Conservation (phyloP, 2,113 vertebrate species). For the Nerophis ophidion region DNA sequence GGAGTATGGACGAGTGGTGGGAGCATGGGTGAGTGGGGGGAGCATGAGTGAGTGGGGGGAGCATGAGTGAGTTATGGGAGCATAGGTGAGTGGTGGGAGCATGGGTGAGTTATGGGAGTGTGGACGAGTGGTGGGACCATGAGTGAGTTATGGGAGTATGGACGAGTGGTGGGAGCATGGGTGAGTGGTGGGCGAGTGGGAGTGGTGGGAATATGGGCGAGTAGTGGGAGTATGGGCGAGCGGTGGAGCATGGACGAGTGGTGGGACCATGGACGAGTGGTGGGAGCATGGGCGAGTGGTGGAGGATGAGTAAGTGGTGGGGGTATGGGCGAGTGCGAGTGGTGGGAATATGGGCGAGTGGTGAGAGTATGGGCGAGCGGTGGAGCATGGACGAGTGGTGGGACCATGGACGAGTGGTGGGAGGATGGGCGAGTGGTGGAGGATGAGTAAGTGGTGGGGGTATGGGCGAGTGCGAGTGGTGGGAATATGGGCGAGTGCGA, state of each 20-base stretch:
- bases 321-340: not conserved
- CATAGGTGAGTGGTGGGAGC: too few species aligned
- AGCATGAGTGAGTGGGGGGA: not conserved
- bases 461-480: too few species aligned
- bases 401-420: not conserved
- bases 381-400: not conserved
- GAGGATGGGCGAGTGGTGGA: not conserved
- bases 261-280: too few species aligned
- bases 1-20: too few species aligned
- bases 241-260: not conserved
- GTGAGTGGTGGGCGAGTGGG: too few species aligned
- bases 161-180: too few species aligned
- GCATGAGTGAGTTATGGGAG: too few species aligned
- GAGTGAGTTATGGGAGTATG: not conserved
- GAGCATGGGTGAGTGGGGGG: not conserved
- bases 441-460: not conserved
- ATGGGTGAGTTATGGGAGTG: too few species aligned
- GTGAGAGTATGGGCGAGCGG: not conserved
- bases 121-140: too few species aligned
- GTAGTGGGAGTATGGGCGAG: not conserved
- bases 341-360: not conserved
- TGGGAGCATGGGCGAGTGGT: too few species aligned
- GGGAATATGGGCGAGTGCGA: too few species aligned
- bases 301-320: accelerated
- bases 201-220: too few species aligned